phyloP scores from a whole-genome alignment of 2,113 vertebrate species.

The Myanophis thanlyinensis region DNA sequence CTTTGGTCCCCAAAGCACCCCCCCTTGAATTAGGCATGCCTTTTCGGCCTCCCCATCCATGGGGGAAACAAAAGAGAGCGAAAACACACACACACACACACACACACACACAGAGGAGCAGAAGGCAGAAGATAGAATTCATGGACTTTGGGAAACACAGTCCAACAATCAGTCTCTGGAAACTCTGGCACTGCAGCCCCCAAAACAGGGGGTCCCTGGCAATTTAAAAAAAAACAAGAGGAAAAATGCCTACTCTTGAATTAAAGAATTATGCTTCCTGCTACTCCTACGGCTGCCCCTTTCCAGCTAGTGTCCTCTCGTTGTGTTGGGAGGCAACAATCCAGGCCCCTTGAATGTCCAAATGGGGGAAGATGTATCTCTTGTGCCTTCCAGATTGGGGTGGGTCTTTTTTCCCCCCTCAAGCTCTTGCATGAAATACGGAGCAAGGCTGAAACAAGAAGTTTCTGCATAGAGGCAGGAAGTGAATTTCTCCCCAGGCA shows the following conservation, averaged over 20 bases:
- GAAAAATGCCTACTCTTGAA: not conserved
- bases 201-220: not conserved
- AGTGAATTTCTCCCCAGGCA: not conserved
- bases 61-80: not conserved
- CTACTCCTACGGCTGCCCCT: not conserved
- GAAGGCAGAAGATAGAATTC: not conserved
- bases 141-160: not conserved
- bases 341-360: not conserved
- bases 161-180: not conserved
- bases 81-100: no score
- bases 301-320: not conserved
- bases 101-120: no score
- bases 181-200: not conserved
- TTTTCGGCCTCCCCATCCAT: not conserved
- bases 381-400: not conserved
- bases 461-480: not conserved
- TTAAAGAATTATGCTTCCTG: not conserved
- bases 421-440: not conserved
- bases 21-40: not conserved
- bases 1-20: not conserved
- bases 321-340: not conserved
- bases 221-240: not conserved
- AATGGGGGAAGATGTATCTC: no score
- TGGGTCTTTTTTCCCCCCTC: no score
- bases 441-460: not conserved